Evolutionary conservation across 2,888 invertebrate species (phyloP).

Genomic region (Stramonita haemastoma): DNA sequence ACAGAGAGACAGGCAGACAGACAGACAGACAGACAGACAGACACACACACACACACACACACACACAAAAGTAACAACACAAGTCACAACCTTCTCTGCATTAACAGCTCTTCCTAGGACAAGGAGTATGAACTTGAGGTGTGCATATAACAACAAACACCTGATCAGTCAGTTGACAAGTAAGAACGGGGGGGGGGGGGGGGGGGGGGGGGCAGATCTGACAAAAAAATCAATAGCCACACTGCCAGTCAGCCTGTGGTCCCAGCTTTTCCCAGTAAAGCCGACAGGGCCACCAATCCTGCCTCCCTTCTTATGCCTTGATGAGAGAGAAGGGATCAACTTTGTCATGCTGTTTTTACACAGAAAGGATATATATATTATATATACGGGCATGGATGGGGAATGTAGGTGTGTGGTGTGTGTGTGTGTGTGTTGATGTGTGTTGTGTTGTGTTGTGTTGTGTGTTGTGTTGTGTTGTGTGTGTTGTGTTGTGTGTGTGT

Average conservation of each 20-base stretch:
- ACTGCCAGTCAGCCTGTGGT: neutral
- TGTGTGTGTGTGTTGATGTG: neutral
- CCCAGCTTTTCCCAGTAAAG: slow-evolving; percentile 3
- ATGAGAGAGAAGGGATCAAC: neutral
- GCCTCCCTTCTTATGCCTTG: neutral
- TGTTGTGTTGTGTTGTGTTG: too few relatives aligned
- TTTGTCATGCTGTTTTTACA: neutral
- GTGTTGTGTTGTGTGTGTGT: neutral
- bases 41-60: slow-evolving; percentile 1
- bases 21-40: neutral
- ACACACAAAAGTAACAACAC: neutral
- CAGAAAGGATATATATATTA: too few relatives aligned
- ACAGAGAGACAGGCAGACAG: neutral
- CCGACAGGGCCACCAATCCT: neutral
- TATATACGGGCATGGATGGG: too few relatives aligned
- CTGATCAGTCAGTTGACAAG: neutral
- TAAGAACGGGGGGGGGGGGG: too few relatives aligned
- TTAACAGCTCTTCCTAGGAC: neutral
- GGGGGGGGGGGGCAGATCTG: neutral
- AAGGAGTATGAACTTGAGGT: neutral
- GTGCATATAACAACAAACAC: neutral
- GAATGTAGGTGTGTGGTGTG: neutral
- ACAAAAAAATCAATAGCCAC: slow-evolving; percentile 12
- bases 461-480: neutral
- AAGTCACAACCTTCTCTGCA: neutral